Evolutionary conservation across 2,113 vertebrate genomes (phyloP).

Genomic region (Thermophis baileyi): DNA sequence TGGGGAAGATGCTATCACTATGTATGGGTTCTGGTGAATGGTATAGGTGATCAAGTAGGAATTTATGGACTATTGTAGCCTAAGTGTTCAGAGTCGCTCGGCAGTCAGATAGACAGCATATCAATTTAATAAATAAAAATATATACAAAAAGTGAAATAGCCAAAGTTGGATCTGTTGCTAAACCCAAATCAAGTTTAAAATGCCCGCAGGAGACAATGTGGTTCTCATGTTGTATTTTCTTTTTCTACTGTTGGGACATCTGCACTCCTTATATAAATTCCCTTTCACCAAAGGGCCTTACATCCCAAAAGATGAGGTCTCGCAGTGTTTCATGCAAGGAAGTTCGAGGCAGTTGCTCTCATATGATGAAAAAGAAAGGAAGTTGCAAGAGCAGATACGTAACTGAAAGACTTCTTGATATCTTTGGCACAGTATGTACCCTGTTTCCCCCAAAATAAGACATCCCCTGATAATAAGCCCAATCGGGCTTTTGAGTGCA

Average conservation of each 20-base stretch:
- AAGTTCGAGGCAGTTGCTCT: neutral
- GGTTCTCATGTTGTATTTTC: neutral
- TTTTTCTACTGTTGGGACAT: neutral
- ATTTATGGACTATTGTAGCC: neutral
- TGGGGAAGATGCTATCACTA: neutral
- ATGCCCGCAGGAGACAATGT: neutral
- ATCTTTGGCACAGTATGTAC: neutral
- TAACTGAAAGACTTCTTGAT: neutral
- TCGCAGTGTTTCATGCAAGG: neutral
- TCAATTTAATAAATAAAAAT: neutral
- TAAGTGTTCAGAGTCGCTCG: neutral
- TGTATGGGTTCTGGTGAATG: neutral
- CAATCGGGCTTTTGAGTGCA: too few relatives aligned
- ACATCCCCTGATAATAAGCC: too few relatives aligned
- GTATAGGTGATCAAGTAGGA: neutral
- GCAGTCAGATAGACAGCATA: neutral
- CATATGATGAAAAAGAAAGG: neutral
- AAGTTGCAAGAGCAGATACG: neutral
- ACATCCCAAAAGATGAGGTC: neutral
- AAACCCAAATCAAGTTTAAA: neutral
- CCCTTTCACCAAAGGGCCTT: neutral
- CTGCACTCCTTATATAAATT: neutral
- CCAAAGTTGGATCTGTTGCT: neutral
- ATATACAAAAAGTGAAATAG: neutral
- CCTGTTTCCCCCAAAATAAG: too few relatives aligned